Evolutionary conservation across 2,888 invertebrate genomes (phyloP).

Genomic region (Bibio marci): DNA sequence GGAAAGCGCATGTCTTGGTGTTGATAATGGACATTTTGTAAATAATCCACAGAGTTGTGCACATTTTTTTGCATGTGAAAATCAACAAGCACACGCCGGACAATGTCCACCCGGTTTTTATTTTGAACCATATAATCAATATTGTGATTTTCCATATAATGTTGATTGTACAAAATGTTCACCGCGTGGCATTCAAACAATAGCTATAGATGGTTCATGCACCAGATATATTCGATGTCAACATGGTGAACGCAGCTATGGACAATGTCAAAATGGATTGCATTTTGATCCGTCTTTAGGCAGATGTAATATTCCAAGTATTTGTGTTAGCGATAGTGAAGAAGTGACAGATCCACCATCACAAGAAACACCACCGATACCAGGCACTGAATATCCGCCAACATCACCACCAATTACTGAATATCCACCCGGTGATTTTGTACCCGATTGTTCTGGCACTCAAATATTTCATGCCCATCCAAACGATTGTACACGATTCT

Average conservation of each 20-base stretch:
- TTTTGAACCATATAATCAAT: constrained; percentile 19
- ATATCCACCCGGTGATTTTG: too few relatives aligned
- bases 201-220: background rate
- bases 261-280: background rate
- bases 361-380: background rate
- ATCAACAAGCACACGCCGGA: constrained; percentile 6
- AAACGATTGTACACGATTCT: too few relatives aligned
- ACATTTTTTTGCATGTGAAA: too few relatives aligned
- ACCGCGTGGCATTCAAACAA: background rate
- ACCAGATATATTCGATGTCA: background rate
- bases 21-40: too few relatives aligned
- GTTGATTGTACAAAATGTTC: constrained; percentile 17
- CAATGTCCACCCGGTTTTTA: constrained; percentile 14
- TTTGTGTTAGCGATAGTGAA: too few relatives aligned
- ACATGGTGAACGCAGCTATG: background rate
- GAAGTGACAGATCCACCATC: background rate
- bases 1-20: too few relatives aligned
- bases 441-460: too few relatives aligned
- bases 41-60: too few relatives aligned
- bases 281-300: background rate
- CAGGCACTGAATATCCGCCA: too few relatives aligned
- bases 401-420: too few relatives aligned
- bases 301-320: too few relatives aligned
- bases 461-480: too few relatives aligned
- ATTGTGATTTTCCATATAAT: constrained; percentile 29